Evolutionary conservation across 2,797 vertebrate genomes (phyloP), one percentile per base, ranked within the genome.

Genomic region (Allobates femoralis): DNA sequence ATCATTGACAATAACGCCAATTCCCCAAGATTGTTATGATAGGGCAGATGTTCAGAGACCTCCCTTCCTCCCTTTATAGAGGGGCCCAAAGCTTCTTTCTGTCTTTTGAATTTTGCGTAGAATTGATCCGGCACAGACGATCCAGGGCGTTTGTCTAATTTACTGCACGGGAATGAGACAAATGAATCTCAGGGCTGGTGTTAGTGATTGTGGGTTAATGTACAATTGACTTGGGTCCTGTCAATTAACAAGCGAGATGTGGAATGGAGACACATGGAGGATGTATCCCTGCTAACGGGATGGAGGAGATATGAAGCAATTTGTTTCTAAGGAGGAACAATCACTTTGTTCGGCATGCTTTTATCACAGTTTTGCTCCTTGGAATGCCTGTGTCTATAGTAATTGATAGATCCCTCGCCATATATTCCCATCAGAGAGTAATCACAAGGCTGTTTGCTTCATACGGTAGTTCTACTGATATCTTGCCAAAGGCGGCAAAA

Each of bases 1-100:
- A 55, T 73, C 84, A 74, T n/a, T 21, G 37, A 30, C 55, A 50
- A 78, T 60, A 67, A 19, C 30, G 16, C 62, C 12, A 55, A 60
- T 55, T 84, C 34, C 74, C 75, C 30, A 66, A 69, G 75, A 55
- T 64, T 77, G 51, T 37, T 78, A 85, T 78, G 37, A 85, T 32
- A 37, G 76, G 64, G 76, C 84, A 85, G 84, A 85, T 85, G 62
- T 60, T 79, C 10, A n/a, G 62, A 58, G 41, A 73, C 41, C 50
- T 62, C 66, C 34, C 23, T 5, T 28, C 23, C 69, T 83, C 81
- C 81, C 71, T 62, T 76, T 76, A 84, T 76, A 32, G 82, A 76
- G 37, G 16, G n/a, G 26, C 62, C 71, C 82, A 50, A 62, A 58
- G 34, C 69, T 60, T 75, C 56, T 14, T n/a, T 60, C 26, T 12